phyloP scores from a whole-genome alignment of 2,113 vertebrate genomes.

The Alligator mississippiensis region DNA sequence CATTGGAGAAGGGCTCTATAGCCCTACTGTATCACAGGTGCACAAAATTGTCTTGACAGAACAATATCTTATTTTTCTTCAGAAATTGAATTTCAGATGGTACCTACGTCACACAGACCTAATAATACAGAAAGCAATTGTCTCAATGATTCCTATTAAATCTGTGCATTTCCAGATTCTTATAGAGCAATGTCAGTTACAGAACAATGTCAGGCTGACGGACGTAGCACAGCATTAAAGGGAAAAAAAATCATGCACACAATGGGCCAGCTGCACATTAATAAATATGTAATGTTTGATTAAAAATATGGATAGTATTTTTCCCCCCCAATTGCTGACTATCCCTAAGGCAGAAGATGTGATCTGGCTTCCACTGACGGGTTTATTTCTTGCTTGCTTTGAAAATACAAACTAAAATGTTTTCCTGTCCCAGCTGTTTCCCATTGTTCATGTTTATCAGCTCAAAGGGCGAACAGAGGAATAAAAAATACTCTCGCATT shows the following conservation, averaged over 20 bases:
- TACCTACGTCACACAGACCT: constrained; percentile 56
- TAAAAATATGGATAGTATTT: constrained; percentile 89
- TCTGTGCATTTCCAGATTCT: constrained; percentile 73
- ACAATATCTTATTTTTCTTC: constrained; percentile 61
- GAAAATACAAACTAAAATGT: constrained; percentile 88
- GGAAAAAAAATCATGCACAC: constrained; percentile 75
- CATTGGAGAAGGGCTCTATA: not conserved
- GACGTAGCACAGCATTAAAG: constrained; percentile 76
- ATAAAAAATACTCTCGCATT: constrained; percentile 85
- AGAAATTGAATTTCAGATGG: constrained; percentile 72
- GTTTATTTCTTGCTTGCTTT: constrained; percentile 86
- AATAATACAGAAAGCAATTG: constrained; percentile 66
- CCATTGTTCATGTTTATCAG: constrained; percentile 90
- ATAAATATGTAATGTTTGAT: constrained; percentile 91
- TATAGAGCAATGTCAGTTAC: constrained; percentile 79
- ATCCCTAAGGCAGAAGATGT: constrained; percentile 84
- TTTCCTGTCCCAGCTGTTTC: constrained; percentile 90
- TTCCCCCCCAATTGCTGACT: constrained; percentile 80
- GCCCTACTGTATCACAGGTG: constrained; percentile 55
- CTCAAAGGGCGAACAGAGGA: constrained; percentile 85
- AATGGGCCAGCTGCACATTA: constrained; percentile 88
- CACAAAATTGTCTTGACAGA: constrained; percentile 65
- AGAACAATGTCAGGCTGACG: constrained; percentile 80
- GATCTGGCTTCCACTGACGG: constrained; percentile 83
- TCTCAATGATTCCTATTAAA: constrained; percentile 71